These are phyloP conservation scores for Pissodes strobi DNA, from an alignment of 1,140 invertebrate genomes.

Conservation along the genomic window DNA sequence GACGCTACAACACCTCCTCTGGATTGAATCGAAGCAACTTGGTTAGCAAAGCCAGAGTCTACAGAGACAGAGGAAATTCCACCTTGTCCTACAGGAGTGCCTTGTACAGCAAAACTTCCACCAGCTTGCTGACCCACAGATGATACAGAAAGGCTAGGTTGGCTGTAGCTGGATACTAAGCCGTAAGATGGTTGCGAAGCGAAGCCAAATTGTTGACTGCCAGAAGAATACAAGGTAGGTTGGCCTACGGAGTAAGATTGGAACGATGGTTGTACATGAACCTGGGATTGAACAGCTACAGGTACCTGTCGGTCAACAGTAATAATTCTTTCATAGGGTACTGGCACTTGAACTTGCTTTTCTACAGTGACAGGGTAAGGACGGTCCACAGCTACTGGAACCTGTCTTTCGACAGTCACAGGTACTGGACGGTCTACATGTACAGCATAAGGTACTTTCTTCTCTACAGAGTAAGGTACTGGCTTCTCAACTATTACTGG, in stretches of 20 bases:
- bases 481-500: conserved; percentile 31
- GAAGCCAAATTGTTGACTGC: no score
- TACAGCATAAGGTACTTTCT: conserved; percentile 34
- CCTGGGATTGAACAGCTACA: conserved; percentile 11
- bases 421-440: conserved; percentile 39
- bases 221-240: background rate
- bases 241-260: conserved; percentile 9
- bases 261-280: background rate
- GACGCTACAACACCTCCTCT: no score
- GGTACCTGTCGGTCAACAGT: conserved; percentile 26
- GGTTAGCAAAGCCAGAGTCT: background rate
- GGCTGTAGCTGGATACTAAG: no score
- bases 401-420: conserved; percentile 26
- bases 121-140: background rate
- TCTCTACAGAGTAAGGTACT: conserved; percentile 33
- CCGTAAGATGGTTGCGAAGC: no score
- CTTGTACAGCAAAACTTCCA: background rate
- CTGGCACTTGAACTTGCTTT: conserved; percentile 35
- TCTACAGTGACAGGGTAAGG: conserved; percentile 37
- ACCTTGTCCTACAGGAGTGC: background rate
- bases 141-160: background rate
- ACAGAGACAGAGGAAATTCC: background rate
- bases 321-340: conserved; percentile 15
- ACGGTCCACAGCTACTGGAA: conserved; percentile 34
- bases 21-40: conserved; percentile 2